phyloP scores from a whole-genome alignment of 2,113 vertebrate genomes.

The Mesembrinibis cayennensis region DNA sequence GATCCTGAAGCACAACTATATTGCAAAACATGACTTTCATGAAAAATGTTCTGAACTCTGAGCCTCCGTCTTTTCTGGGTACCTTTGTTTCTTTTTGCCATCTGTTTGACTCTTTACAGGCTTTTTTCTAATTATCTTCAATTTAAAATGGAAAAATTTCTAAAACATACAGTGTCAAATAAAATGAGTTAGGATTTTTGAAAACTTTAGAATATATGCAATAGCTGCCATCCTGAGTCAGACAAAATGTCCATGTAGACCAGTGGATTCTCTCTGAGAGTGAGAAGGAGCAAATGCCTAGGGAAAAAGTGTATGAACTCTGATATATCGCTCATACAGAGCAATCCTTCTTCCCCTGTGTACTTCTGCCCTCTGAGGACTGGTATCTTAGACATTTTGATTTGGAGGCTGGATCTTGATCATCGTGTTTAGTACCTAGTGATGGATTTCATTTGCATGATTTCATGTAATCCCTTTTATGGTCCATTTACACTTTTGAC shows the following conservation, averaged over 20 bases:
- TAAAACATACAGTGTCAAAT: neutral
- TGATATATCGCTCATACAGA: neutral
- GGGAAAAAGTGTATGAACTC: neutral
- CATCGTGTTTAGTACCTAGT: neutral
- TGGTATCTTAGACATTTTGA: neutral
- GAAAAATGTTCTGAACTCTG: neutral
- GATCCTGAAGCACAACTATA: neutral
- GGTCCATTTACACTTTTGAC: conserved; percentile 55
- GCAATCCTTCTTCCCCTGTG: neutral
- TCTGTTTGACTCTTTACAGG: neutral
- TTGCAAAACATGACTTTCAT: neutral
- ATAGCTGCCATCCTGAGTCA: neutral
- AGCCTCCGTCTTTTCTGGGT: neutral
- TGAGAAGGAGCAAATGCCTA: neutral
- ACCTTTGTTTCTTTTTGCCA: neutral
- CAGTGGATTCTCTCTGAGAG: neutral
- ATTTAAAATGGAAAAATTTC: neutral
- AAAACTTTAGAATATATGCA: neutral
- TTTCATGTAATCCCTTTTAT: conserved; percentile 57
- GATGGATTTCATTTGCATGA: conserved; percentile 48
- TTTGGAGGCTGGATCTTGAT: conserved; percentile 34
- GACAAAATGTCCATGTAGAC: neutral
- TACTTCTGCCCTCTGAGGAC: conserved; percentile 18
- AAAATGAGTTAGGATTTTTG: neutral
- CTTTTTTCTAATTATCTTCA: conserved; percentile 14